Conservation (phyloP, 1,140 invertebrate genomes). For the Brachystomella parvula region DNA sequence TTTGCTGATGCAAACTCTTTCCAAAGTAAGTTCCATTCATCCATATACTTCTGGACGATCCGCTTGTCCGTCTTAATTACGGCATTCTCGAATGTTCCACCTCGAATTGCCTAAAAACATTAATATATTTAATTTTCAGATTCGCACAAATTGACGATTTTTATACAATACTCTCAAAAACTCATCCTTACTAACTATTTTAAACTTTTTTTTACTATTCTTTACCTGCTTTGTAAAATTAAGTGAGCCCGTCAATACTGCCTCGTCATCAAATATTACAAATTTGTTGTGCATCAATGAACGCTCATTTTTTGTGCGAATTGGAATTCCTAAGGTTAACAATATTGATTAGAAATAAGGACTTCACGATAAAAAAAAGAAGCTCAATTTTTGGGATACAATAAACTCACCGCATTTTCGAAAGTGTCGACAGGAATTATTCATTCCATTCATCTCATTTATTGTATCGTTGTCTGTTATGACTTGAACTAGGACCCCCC, state of each 20-base stretch:
- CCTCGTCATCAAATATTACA: not conserved
- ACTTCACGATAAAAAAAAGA: not conserved
- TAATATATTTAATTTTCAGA: not conserved
- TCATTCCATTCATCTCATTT: not conserved
- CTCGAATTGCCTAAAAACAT: not conserved
- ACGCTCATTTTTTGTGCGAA: not conserved
- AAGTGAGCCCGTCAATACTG: not conserved
- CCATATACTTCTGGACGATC: not conserved
- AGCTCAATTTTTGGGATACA: not conserved
- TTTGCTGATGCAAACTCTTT: too few species aligned
- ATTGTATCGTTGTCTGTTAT: not conserved
- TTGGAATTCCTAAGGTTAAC: not conserved
- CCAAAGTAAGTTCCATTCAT: not conserved
- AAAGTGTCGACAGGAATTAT: not conserved
- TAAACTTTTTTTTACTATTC: not conserved
- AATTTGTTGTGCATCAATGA: not conserved
- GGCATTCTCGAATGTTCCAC: not conserved
- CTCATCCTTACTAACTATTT: not conserved
- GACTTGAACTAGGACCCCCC: not conserved
- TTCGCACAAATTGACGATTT: not conserved
- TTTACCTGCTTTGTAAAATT: constrained; percentile 7
- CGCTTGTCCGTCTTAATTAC: not conserved
- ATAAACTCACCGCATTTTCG: not conserved
- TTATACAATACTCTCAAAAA: not conserved
- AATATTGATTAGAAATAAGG: too few species aligned